A percentile compares a stretch with the other conserved stretches of the same genome.
phyloP scores from a whole-genome alignment of 64 coral and sea anemone species.

The Montipora sp. region DNA sequence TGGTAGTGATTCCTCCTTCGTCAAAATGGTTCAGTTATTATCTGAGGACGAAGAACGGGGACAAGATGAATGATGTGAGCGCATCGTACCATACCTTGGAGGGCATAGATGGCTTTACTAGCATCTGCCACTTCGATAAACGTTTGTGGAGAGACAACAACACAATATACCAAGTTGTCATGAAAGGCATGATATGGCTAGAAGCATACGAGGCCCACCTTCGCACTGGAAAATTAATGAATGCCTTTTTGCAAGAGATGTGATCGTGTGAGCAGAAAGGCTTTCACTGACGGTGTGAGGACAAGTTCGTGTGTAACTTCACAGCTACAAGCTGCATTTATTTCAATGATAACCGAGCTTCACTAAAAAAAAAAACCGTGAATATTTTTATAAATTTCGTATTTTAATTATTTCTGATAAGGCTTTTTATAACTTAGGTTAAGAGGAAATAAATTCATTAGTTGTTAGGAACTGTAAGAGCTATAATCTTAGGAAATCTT shows the following conservation, averaged over 20 bases:
- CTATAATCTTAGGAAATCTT: too few species aligned
- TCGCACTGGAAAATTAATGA: constrained; percentile 47
- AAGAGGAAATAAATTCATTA: too few species aligned
- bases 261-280: too few species aligned
- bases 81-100: not conserved
- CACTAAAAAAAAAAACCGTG: too few species aligned
- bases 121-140: constrained; percentile 24
- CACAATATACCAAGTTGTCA: constrained; percentile 56
- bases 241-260: constrained; percentile 65
- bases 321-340: not conserved
- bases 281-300: too few species aligned
- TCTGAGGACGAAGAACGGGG: not conserved
- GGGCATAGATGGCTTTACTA: not conserved
- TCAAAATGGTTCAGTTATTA: not conserved
- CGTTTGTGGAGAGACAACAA: constrained; percentile 1
- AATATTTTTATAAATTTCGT: too few species aligned
- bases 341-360: too few species aligned
- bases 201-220: constrained; percentile 60
- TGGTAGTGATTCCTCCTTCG: constrained; percentile 47
- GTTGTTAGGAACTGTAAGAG: too few species aligned
- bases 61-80: not conserved
- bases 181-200: constrained; percentile 63
- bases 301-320: not conserved
- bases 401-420: too few species aligned
- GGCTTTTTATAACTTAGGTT: too few species aligned